A percentile compares a stretch with the other conserved stretches of the same genome.
Conservation (phyloP, 2,797 vertebrate species). For the Antrozous pallidus region DNA sequence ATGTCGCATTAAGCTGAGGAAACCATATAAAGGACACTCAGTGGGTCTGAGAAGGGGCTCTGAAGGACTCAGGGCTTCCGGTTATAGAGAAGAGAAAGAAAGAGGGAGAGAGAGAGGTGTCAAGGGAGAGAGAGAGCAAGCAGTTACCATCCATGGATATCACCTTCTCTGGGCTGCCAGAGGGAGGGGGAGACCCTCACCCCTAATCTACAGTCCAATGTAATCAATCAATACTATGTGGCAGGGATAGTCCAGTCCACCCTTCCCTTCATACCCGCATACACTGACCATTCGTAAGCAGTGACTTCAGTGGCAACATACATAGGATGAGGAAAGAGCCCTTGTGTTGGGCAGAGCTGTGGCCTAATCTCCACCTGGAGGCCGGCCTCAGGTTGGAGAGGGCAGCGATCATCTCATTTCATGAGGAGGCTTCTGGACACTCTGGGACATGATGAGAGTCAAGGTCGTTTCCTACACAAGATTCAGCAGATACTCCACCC, state of each 20-base stretch:
- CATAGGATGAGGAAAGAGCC: slow-evolving; percentile 70
- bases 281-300: not conserved
- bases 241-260: not conserved
- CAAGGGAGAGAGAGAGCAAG: not conserved
- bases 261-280: fast-evolving
- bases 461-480: not conserved
- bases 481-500: not conserved
- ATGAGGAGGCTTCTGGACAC: slow-evolving; percentile 45
- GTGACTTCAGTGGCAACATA: slow-evolving; percentile 54
- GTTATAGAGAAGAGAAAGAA: not conserved
- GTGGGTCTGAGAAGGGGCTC: slow-evolving; percentile 9
- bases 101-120: not conserved
- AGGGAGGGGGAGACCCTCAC: not conserved
- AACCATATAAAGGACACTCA: slow-evolving; percentile 20
- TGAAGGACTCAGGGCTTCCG: not conserved
- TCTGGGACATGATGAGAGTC: not conserved
- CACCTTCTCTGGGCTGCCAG: not conserved
- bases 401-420: slow-evolving; percentile 34
- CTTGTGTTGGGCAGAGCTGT: slow-evolving; percentile 36
- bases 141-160: not conserved
- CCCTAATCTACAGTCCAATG: not conserved
- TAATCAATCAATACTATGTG: not conserved
- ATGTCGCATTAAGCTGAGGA: slow-evolving; percentile 55
- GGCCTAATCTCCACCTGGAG: slow-evolving; percentile 19
- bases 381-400: not conserved